These are phyloP conservation scores for Arctopsyche grandis DNA, from an alignment of 1,140 invertebrate species.

Conservation along the genomic window DNA sequence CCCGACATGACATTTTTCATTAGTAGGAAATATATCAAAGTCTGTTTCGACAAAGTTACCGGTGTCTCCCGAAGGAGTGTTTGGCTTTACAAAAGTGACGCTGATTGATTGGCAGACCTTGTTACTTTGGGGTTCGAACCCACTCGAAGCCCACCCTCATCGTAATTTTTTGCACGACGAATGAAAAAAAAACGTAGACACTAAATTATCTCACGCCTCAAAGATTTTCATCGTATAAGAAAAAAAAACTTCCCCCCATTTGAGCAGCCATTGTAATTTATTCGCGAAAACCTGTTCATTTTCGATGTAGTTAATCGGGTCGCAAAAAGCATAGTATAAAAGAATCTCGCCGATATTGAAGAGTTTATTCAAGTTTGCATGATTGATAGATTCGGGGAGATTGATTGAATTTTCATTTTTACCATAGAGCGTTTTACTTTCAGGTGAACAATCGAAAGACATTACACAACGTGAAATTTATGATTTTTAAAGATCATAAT, in stretches of 20 bases:
- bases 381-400: constrained; percentile 7
- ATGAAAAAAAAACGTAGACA: background rate
- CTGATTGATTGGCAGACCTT: constrained; percentile 47
- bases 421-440: background rate
- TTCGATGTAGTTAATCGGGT: background rate
- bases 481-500: no score
- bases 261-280: background rate
- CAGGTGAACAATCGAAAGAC: background rate
- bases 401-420: constrained; percentile 12
- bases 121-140: constrained; percentile 12
- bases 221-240: constrained; percentile 23
- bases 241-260: background rate
- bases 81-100: constrained; percentile 44
- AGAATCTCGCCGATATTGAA: background rate
- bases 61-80: constrained; percentile 37
- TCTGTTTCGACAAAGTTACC: constrained; percentile 29
- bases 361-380: constrained; percentile 2
- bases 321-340: background rate
- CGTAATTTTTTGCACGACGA: background rate
- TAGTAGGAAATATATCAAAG: constrained; percentile 27
- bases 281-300: background rate
- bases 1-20: constrained; percentile 20
- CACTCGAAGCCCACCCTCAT: constrained; percentile 16
- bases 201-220: constrained; percentile 14
- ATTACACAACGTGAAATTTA: background rate